phyloP scores from a whole-genome alignment of 2,113 vertebrate genomes.

The Lichenostomus cassidix region DNA sequence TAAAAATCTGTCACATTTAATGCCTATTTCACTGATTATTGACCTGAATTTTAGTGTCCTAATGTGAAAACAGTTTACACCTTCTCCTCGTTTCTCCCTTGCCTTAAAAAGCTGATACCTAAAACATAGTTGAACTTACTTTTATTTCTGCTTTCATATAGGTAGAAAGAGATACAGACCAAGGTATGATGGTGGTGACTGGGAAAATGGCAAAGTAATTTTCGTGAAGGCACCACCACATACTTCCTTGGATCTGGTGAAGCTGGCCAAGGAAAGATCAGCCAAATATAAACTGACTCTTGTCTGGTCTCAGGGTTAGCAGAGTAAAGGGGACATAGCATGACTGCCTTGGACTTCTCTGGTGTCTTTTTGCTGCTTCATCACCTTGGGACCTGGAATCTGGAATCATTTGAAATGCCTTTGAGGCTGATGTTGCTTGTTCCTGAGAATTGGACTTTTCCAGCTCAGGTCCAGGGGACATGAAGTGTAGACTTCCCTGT shows the following conservation, averaged over 20 bases:
- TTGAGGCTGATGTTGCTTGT: background rate
- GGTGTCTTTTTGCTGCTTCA: background rate
- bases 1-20: slow-evolving; percentile 3
- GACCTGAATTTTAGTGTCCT: slow-evolving; percentile 42
- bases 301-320: background rate
- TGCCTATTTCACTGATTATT: slow-evolving; percentile 43
- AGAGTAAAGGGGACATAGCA: background rate
- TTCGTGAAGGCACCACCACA: background rate
- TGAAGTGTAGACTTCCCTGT: background rate
- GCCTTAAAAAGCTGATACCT: background rate
- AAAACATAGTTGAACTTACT: background rate
- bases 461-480: background rate
- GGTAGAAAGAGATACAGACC: background rate
- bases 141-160: background rate
- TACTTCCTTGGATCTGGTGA: background rate
- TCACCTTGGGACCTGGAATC: background rate
- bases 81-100: background rate
- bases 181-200: background rate
- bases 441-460: background rate
- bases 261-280: background rate
- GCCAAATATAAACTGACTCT: background rate
- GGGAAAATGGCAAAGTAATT: background rate
- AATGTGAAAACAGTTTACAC: slow-evolving; percentile 25
- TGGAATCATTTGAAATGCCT: background rate
- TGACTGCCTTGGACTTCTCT: background rate